phyloP scores from a whole-genome alignment of 1,140 invertebrate genomes.

The Ooceraea biroi region DNA sequence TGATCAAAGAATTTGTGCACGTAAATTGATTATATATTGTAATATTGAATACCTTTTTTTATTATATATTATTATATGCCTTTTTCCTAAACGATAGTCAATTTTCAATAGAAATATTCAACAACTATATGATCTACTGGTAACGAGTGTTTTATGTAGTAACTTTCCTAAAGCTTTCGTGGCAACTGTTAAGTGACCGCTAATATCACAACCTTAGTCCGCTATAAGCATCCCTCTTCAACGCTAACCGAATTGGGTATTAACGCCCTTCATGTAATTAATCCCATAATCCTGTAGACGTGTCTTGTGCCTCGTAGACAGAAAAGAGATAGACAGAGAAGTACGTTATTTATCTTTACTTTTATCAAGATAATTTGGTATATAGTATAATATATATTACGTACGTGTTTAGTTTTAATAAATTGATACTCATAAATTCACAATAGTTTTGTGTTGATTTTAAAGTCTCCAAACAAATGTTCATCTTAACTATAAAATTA shows the following conservation, averaged over 20 bases:
- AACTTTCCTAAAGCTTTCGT: constrained; percentile 28
- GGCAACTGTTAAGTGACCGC: constrained; percentile 58
- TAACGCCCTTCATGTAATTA: constrained; percentile 85
- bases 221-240: constrained; percentile 79
- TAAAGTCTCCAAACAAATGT: constrained; percentile 15
- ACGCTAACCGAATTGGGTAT: constrained; percentile 80
- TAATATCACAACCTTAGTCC: constrained; percentile 70
- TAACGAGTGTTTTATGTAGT: background rate
- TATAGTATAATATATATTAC: background rate
- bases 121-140: background rate
- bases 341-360: constrained; percentile 58
- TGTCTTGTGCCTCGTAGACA: constrained; percentile 71
- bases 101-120: background rate
- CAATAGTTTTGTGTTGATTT: background rate
- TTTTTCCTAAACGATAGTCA: background rate
- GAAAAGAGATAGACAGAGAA: constrained; percentile 73
- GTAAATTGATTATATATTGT: too few relatives aligned
- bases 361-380: background rate
- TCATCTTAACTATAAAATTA: constrained; percentile 34
- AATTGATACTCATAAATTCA: background rate
- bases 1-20: constrained; percentile 49
- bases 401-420: background rate
- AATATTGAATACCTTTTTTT: constrained; percentile 32
- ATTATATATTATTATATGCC: background rate
- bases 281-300: constrained; percentile 83